Evolutionary conservation across 2,797 vertebrate species (phyloP).

Genomic region (Monodelphis domestica): DNA sequence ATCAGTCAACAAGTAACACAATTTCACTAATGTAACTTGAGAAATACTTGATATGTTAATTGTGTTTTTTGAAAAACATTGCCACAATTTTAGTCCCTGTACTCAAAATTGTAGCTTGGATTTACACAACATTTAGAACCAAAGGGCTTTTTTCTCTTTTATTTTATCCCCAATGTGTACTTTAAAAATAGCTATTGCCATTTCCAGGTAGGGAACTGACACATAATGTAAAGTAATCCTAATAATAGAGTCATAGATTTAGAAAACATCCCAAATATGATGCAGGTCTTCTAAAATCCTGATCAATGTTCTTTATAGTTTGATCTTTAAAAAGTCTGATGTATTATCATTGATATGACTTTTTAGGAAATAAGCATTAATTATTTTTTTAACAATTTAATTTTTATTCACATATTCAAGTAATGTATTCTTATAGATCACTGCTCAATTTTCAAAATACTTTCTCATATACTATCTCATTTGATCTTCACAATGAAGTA

Average conservation of each 20-base stretch:
- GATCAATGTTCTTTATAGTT: neutral
- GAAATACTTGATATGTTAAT: constrained; percentile 49
- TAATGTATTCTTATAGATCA: constrained; percentile 12
- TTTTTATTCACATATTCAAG: constrained; percentile 1
- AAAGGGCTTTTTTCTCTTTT: neutral
- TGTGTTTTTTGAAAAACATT: constrained; percentile 49
- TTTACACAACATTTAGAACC: constrained; percentile 36
- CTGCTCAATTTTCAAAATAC: constrained; percentile 21
- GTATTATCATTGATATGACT: neutral
- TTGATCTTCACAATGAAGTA: neutral
- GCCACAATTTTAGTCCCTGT: constrained; percentile 12
- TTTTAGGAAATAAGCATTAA: neutral
- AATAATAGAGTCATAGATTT: neutral
- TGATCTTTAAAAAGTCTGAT: neutral
- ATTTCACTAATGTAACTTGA: constrained; percentile 51
- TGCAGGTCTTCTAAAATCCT: neutral
- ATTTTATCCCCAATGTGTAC: constrained; percentile 30
- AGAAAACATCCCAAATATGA: neutral
- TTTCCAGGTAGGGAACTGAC: constrained; percentile 38
- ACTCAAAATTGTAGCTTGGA: constrained; percentile 32
- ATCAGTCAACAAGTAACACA: constrained; percentile 75
- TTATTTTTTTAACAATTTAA: constrained; percentile 10
- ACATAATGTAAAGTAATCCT: neutral
- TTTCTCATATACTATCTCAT: neutral
- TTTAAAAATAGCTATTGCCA: constrained; percentile 7